Base-by-base conservation (phyloP, 2,797 vertebrate species). In the Epinephelus awoara region DNA sequence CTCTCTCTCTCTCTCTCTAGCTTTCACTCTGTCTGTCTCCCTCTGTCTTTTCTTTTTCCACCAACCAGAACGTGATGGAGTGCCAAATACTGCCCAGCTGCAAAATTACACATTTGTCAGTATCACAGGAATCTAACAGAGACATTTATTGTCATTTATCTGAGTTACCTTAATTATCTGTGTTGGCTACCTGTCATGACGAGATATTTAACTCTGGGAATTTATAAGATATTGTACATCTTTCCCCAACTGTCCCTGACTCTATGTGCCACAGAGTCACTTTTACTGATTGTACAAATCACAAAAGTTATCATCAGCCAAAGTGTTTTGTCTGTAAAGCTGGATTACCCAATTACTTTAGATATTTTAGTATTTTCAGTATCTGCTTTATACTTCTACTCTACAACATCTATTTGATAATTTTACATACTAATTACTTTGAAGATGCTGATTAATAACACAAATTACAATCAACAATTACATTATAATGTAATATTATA, bases 61-160 rank as follows among this genome's bases (percentile, higher is more conserved):
- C 70, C 77, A 70, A 82, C 65, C 72, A 52, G 80, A 85, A 86
- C 70, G 69, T 82, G 83, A 93, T 83, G 67, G 69, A 87, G 79
- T 74, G 77, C 59, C n/a, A 46, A 87, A 87, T 72, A 58, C 40
- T 52, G 67, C 77, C 58, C 67, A 59, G 72, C 77, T 84, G 75
- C 85, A 88, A 89, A 83, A 91, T 85, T 54, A 89, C 77, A 85
- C 84, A 89, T 93, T 86, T 84, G 88, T 91, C 90, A 87, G 86
- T 67, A 88, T 90, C 82, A 83, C 55, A 72, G 80, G 76, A 83
- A 78, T 76, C 80, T 79, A 84, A 75, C 67, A 42, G 42, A 42
- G 82, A 84, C 67, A 62, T 81, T 90, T 87, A 81, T 85, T 86
- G 78, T 76, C 80, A 88, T 91, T 88, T 88, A 80, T 72, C 70